Percentiles rank a stretch among this genome's conserved stretches.
These are phyloP conservation scores for Labeo rohita DNA, from an alignment of 2,113 vertebrate species.

Conservation along the genomic window DNA sequence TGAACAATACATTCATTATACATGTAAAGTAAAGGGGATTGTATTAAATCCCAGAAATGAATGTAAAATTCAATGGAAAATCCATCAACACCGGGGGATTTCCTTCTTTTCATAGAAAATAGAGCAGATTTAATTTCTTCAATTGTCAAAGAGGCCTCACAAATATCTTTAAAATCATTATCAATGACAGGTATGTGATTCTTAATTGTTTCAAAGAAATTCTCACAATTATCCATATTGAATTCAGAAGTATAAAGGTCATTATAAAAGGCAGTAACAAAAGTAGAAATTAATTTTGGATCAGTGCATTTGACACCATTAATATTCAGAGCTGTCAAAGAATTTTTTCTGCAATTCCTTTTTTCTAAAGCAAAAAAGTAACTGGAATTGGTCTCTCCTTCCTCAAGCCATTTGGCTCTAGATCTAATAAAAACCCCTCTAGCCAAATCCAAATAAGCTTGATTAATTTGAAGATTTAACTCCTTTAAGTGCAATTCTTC, in stretches of 20 bases:
- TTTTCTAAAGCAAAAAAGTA: slow-evolving; percentile 18
- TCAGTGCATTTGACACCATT: background rate
- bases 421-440: background rate
- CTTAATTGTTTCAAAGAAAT: background rate
- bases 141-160: background rate
- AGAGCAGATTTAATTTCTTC: background rate
- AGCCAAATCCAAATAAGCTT: background rate
- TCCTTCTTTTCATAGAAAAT: background rate
- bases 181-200: background rate
- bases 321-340: slow-evolving; percentile 5
- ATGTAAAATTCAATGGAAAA: background rate
- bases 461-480: background rate
- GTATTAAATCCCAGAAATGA: background rate
- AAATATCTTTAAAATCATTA: slow-evolving; percentile 6
- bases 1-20: background rate
- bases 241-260: slow-evolving; percentile 11
- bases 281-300: slow-evolving; percentile 1
- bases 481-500: background rate
- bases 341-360: background rate
- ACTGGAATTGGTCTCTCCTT: background rate
- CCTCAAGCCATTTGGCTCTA: slow-evolving; percentile 12
- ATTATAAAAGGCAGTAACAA: slow-evolving; percentile 1
- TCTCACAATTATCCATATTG: background rate
- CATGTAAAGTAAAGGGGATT: background rate
- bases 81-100: background rate